Base-by-base conservation (phyloP, 2,113 vertebrate species). In the Mesocricetus auratus region DNA sequence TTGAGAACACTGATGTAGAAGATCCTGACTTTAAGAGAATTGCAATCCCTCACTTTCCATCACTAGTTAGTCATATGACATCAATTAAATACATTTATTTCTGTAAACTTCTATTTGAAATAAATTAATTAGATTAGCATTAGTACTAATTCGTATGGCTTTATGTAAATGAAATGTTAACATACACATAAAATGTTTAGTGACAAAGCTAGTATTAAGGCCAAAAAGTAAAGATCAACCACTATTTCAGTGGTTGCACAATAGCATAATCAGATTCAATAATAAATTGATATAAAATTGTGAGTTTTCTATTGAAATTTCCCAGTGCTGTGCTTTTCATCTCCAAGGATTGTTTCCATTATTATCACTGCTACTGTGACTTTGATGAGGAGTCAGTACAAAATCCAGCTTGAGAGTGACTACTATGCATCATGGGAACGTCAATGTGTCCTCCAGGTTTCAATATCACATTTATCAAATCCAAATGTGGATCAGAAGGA, bases 51-150 rank as follows among this genome's bases (percentile, higher is more conserved):
- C 3, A 3, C 74, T 7, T 53, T 17, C 85, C 50, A 60, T n/a
- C 47, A 69, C 12, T 77, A 75, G 9, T 93, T 53, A 93, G 8
- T n/a, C 53, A 50, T 1, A 9, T 89, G 69, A 81, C 3, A 33
- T 74, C 42, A 81, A 88, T 81, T 94, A 94, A 81, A 81, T 71
- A 53, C 47, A 42, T 92, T 85, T 66, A 83, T 87, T 88, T 93
- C 82, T 91, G 21, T 71, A 92, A 86, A 82, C 36, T 2, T 90
- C 12, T 73, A 29, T 74, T 62, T 86, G 81, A 94, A 95, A 71
- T 74, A 11, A 86, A n/a, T 78, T n/a, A 71, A 77, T 21, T 45
- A 89, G 33, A 85, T 50, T 42, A 90, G 77, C 60, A n/a, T 62
- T 56, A 45, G n/a, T 45, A 90, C 15, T 64, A 82, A 19, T 85